Evolutionary conservation across 2,797 vertebrate species (phyloP).

Genomic region (Poliocrania exsul): DNA sequence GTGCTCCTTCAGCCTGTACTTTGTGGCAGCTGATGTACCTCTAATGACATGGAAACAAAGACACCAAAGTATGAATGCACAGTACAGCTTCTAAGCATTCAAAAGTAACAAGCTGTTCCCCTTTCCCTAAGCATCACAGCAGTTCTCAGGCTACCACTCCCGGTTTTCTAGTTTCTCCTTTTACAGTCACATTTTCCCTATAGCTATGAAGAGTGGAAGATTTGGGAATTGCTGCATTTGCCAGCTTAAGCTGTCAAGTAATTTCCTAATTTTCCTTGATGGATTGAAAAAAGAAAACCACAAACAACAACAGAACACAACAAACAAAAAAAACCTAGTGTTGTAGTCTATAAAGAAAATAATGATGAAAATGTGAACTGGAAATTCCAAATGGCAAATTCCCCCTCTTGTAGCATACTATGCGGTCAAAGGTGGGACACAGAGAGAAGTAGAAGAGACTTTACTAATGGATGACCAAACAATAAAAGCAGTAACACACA

Average conservation of each 20-base stretch:
- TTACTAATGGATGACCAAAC: not conserved
- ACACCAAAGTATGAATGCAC: fast-evolving
- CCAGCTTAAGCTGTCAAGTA: not conserved
- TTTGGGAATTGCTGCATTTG: not conserved
- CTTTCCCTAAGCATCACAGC: not conserved
- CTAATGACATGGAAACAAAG: not conserved
- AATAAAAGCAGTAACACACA: not conserved
- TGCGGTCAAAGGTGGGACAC: not conserved
- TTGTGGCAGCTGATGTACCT: not conserved
- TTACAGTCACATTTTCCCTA: not conserved
- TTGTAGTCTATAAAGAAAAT: not conserved
- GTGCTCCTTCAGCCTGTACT: not conserved
- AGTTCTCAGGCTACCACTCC: not conserved
- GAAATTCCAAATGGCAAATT: not conserved
- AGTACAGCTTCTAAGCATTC: not conserved
- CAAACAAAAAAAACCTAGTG: not conserved
- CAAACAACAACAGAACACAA: no score
- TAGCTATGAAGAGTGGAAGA: not conserved
- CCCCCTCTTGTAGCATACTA: not conserved
- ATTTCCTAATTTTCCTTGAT: not conserved
- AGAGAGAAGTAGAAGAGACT: not conserved
- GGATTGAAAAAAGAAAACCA: not conserved
- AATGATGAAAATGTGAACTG: not conserved
- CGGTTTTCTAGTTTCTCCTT: not conserved
- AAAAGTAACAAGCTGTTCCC: not conserved